Percentiles rank a stretch among this genome's conserved stretches.
Conservation (phyloP, 2,797 vertebrate genomes). For the Orestias chungarensis region DNA sequence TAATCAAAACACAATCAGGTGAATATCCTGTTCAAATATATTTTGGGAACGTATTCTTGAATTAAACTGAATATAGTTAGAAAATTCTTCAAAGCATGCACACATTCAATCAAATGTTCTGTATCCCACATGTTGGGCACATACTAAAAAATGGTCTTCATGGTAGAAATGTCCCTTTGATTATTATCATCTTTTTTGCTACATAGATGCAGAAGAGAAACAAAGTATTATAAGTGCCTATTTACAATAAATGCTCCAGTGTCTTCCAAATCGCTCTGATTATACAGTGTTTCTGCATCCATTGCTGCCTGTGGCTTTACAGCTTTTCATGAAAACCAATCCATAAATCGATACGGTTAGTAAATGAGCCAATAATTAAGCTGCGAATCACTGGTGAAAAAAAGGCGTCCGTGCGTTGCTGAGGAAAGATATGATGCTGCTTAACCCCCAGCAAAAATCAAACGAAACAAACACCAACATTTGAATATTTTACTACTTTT, state of each 20-base stretch:
- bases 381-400: conserved; percentile 59
- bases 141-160: conserved; percentile 20
- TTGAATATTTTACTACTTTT: neutral
- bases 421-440: conserved; percentile 41
- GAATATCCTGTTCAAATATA: conserved; percentile 8
- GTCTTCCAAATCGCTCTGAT: conserved; percentile 36
- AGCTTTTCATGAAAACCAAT: conserved; percentile 46
- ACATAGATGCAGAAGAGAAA: conserved; percentile 24
- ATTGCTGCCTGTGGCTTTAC: conserved; percentile 24
- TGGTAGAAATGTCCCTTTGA: conserved; percentile 1
- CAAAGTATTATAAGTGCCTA: conserved; percentile 21
- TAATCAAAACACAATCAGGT: conserved; percentile 17
- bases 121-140: conserved; percentile 1
- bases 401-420: conserved; percentile 35
- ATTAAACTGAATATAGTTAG: neutral
- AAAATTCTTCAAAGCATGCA: conserved; percentile 1
- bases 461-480: conserved; percentile 14
- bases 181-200: conserved; percentile 25
- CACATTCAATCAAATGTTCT: neutral
- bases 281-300: conserved; percentile 42
- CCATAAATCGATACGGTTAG: conserved; percentile 53
- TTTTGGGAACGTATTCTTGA: neutral
- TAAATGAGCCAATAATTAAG: conserved; percentile 71
- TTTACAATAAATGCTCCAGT: conserved; percentile 32
- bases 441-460: conserved; percentile 8